Evolutionary conservation across 2,797 vertebrate species (phyloP).

Genomic region (Scolopax bukidnonensis): DNA sequence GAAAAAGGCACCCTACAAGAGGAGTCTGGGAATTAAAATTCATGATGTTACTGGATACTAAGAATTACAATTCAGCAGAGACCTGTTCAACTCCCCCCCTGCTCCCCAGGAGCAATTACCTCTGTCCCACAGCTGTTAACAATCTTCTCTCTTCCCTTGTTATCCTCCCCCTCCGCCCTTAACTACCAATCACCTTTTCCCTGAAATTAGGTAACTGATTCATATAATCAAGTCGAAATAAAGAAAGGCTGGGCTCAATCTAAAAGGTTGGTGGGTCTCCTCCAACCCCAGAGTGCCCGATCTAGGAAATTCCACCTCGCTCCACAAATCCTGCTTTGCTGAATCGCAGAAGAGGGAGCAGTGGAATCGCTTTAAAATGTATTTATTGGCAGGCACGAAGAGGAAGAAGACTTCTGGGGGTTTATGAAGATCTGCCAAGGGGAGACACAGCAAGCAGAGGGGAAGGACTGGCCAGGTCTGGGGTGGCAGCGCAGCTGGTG

Average conservation of each 20-base stretch:
- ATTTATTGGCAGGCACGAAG: not conserved
- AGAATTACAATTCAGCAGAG: not conserved
- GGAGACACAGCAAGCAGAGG: not conserved
- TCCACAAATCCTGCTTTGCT: not conserved
- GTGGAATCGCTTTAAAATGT: not conserved
- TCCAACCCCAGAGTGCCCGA: not conserved
- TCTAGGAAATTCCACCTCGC: not conserved
- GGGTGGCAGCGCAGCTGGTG: not conserved
- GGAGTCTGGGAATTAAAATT: not conserved
- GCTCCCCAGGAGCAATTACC: not conserved
- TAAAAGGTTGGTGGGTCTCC: not conserved
- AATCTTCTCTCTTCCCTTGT: not conserved
- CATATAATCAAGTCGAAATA: slow-evolving; percentile 17
- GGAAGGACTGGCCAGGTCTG: not conserved
- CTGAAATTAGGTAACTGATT: slow-evolving; percentile 27
- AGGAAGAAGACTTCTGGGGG: not conserved
- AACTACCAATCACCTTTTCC: not conserved
- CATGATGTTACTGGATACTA: not conserved
- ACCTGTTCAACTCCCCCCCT: not conserved
- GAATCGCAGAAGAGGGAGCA: not conserved
- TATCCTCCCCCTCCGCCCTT: not conserved
- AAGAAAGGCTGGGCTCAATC: not conserved
- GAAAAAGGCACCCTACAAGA: not conserved
- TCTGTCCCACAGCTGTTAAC: not conserved
- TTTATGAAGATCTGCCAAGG: not conserved